Evolutionary conservation across 92 coral and sea anemone species (phyloP).

Genomic region (Montipora capitata): DNA sequence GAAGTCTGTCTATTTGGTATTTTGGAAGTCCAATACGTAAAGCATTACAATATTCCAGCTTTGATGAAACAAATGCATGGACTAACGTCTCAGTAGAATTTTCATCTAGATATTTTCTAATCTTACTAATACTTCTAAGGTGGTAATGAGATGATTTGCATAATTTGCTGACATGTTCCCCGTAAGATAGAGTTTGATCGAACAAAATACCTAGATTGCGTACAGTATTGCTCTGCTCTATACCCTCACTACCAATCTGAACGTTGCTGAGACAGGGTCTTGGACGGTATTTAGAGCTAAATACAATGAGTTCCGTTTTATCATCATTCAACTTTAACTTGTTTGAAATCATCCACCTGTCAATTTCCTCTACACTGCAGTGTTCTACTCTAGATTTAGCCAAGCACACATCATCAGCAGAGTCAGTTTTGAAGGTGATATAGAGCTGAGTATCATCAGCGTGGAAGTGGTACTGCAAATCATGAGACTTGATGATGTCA

Average conservation of each 20-base stretch:
- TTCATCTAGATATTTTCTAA: slow-evolving; percentile 16
- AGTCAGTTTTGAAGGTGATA: background rate
- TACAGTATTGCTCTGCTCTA: background rate
- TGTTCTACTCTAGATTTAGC: background rate
- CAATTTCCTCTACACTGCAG: background rate
- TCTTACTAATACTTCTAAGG: slow-evolving; percentile 16
- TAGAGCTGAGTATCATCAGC: too few relatives aligned
- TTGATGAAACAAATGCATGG: slow-evolving; percentile 16
- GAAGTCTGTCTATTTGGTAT: background rate
- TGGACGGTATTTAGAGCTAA: slow-evolving; percentile 13
- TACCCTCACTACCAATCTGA: background rate
- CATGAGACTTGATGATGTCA: too few relatives aligned
- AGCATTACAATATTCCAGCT: slow-evolving; percentile 29
- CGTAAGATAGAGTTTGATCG: background rate
- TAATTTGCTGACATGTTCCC: slow-evolving; percentile 20
- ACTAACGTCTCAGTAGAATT: slow-evolving; percentile 24
- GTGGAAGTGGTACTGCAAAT: too few relatives aligned
- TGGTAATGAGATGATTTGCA: slow-evolving; percentile 26
- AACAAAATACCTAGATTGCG: slow-evolving; percentile 21
- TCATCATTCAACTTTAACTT: background rate
- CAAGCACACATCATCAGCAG: slow-evolving; percentile 1
- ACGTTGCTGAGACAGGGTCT: background rate
- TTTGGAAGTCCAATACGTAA: slow-evolving; percentile 16
- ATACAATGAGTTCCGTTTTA: background rate
- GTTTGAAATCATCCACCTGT: background rate